phyloP scores from a whole-genome alignment of 2,797 vertebrate species.

The Alcedo quadribrachys region DNA sequence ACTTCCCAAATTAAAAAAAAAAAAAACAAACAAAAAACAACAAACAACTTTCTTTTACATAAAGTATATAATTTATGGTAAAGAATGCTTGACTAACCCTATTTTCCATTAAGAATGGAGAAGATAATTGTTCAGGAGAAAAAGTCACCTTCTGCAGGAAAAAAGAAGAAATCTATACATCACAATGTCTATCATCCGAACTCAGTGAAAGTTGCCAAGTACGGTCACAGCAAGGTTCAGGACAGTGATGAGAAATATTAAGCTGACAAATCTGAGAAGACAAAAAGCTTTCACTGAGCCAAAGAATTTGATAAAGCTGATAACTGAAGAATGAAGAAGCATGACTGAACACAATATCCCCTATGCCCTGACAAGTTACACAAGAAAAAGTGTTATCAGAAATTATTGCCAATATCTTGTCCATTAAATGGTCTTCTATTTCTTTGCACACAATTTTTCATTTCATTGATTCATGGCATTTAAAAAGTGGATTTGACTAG shows the following conservation, averaged over 20 bases:
- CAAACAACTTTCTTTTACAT: not conserved
- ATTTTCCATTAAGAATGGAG: not conserved
- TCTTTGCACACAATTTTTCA: not conserved
- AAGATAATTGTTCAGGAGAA: not conserved
- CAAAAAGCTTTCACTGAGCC: not conserved
- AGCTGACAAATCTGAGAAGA: not conserved
- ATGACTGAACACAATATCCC: not conserved
- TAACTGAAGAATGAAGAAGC: not conserved
- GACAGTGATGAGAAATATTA: not conserved
- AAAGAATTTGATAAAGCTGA: not conserved
- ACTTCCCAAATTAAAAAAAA: not conserved
- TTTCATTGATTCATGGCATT: not conserved
- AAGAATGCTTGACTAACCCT: not conserved
- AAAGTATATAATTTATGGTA: not conserved
- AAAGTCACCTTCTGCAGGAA: not conserved
- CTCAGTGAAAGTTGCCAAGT: not conserved
- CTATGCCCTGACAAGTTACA: not conserved
- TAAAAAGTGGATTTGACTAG: not conserved
- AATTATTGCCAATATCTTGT: not conserved
- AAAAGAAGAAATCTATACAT: not conserved
- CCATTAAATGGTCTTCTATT: not conserved
- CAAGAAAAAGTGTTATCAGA: not conserved
- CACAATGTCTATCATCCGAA: not conserved
- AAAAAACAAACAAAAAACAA: not conserved
- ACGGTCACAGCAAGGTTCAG: not conserved